phyloP scores from a whole-genome alignment of 2,888 invertebrate genomes.

The Odontocerum albicorne region DNA sequence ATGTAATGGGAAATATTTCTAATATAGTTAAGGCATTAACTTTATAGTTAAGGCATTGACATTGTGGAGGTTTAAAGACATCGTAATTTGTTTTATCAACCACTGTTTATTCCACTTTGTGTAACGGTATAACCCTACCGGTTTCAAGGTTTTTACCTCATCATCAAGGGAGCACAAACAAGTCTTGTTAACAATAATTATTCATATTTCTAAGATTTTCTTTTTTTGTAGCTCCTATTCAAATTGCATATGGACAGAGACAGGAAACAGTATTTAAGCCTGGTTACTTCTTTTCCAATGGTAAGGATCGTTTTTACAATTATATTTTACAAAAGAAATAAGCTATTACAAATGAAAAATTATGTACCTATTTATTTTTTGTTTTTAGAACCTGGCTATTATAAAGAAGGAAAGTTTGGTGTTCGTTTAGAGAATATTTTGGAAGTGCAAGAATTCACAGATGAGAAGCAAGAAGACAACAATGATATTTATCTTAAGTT shows the following conservation, averaged over 20 bases:
- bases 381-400: constrained; percentile 82
- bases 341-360: background rate
- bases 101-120: too few species aligned
- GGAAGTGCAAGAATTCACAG: constrained; percentile 63
- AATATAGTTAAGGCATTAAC: too few species aligned
- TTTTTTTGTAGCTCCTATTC: constrained; percentile 70
- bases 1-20: too few species aligned
- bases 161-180: too few species aligned
- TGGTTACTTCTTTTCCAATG: constrained; percentile 78
- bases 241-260: constrained; percentile 65
- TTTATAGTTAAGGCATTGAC: too few species aligned
- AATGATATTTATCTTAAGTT: constrained; percentile 65
- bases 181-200: too few species aligned
- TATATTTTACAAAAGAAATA: background rate
- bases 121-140: too few species aligned
- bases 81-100: too few species aligned
- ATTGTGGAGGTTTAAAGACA: too few species aligned
- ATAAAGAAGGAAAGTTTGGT: constrained; percentile 82
- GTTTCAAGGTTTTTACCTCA: too few species aligned
- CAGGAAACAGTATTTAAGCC: constrained; percentile 64
- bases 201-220: background rate
- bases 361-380: constrained; percentile 5
- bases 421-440: constrained; percentile 84
- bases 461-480: constrained; percentile 45
- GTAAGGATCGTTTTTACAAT: constrained; percentile 48